Base-by-base conservation (phyloP, 2,113 vertebrate species). In the Lynx canadensis region DNA sequence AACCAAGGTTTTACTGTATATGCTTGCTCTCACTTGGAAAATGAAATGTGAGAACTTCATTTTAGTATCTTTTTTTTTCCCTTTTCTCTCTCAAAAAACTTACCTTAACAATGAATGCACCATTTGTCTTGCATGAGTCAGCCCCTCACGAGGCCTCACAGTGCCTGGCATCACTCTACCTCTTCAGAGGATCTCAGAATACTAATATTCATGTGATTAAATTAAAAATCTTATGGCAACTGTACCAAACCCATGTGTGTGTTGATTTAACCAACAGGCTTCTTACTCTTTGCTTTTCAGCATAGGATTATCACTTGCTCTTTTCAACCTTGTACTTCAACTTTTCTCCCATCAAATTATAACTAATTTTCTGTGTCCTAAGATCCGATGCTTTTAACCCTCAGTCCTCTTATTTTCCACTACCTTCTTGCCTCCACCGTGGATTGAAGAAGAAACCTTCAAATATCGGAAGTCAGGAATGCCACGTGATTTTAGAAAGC, bases 161-260 rank as follows among this genome's bases (percentile, higher is more conserved):
- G 36, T 97, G 98, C 96, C 97, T 97, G 96, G 52, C 14, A 48
- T 87, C 45, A 94, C 21, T 45, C 8, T 93, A 0, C 2, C 74
- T 97, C 97, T 65, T 89, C 66, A 92, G 94, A 95, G 98, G 31
- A 52, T 1, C 4, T 97, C 74, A 80, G 52, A 95, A 89, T 98
- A 97, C 98, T 98, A 98, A 96, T 91, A 87, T 66, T 96, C 48
- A 79, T 9, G 97, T 92, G 50, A 92, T 91, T 60, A 97, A 98
- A 86, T 97, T 79, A 84, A 89, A 92, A 66, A 78, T 73, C 76
- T 94, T 33, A 36, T 3, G 91, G 78, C 91, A 91, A 18, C 38
- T 98, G 15, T 63, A 65, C 71, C 79, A 95, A 97, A 7, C 11
- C 93, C 7, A 19, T 48, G 89, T 89, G 74, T 55, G 63, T 69